These are phyloP conservation scores for Pinctada fucata DNA, from an alignment of 2,888 invertebrate genomes.

Conservation along the genomic window DNA sequence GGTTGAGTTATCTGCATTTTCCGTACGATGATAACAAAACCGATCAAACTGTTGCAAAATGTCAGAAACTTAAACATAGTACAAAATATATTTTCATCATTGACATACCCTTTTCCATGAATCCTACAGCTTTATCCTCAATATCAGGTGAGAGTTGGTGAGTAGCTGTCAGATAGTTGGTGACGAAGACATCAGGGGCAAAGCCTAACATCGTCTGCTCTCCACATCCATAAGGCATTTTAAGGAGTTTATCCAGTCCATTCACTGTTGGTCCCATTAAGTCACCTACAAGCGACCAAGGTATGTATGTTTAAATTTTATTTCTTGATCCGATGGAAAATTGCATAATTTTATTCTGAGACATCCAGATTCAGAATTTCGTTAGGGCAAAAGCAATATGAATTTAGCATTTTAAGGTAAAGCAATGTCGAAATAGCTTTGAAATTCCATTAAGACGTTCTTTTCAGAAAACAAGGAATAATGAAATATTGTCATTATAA, in stretches of 20 bases:
- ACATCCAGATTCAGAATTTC: too few relatives aligned
- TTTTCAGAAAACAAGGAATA: too few relatives aligned
- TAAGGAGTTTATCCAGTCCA: constrained; percentile 85
- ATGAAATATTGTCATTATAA: too few relatives aligned
- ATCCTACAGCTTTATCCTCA: constrained; percentile 81
- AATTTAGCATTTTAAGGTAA: too few relatives aligned
- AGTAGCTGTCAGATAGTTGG: constrained; percentile 89
- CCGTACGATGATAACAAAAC: too few relatives aligned
- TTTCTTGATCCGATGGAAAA: neutral
- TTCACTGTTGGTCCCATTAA: constrained; percentile 88
- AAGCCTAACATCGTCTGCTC: constrained; percentile 95
- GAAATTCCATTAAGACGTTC: too few relatives aligned
- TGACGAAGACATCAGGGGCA: constrained; percentile 91
- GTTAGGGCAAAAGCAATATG: too few relatives aligned
- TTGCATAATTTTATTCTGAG: too few relatives aligned
- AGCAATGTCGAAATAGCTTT: too few relatives aligned
- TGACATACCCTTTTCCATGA: constrained; percentile 83
- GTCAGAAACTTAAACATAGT: too few relatives aligned
- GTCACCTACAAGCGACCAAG: constrained; percentile 80
- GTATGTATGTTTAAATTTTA: neutral
- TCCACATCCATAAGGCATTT: constrained; percentile 92
- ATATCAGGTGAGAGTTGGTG: constrained; percentile 84
- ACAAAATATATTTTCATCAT: neutral
- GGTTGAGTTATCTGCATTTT: too few relatives aligned
- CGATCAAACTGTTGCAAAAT: too few relatives aligned